Conservation (phyloP, 2,797 vertebrate genomes). For the Thunnus albacares region DNA sequence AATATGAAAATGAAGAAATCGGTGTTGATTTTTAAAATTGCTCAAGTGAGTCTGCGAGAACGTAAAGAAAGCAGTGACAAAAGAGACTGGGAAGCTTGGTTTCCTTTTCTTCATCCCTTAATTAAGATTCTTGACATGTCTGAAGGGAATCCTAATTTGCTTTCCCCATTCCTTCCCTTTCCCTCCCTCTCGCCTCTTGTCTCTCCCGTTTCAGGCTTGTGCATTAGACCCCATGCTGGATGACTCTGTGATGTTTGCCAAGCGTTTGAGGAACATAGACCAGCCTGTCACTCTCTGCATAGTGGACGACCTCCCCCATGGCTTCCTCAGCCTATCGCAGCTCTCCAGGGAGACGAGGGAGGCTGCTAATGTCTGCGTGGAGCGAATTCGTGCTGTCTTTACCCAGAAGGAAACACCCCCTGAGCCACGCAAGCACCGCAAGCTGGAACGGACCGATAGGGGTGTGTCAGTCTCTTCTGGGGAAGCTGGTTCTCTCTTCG, state of each 20-base stretch:
- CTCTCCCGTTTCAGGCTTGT: conserved; percentile 86
- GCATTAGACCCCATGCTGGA: conserved; percentile 95
- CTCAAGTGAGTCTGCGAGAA: conserved; percentile 64
- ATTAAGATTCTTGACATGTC: conserved; percentile 79
- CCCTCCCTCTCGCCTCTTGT: neutral
- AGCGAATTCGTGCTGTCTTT: conserved; percentile 88
- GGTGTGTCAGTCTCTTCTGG: conserved; percentile 45
- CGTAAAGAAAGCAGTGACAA: conserved; percentile 61
- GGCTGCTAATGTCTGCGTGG: conserved; percentile 88
- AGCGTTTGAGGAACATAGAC: conserved; percentile 86
- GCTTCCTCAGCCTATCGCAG: conserved; percentile 93
- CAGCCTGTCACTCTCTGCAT: conserved; percentile 90
- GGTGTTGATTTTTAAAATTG: conserved; percentile 61
- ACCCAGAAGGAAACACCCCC: conserved; percentile 68
- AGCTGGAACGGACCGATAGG: conserved; percentile 85
- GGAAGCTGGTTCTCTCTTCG: conserved; percentile 59
- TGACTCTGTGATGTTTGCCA: conserved; percentile 95
- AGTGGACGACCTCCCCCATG: conserved; percentile 94
- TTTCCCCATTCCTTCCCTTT: conserved; percentile 38
- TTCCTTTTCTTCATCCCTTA: conserved; percentile 59
- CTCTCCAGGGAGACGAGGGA: conserved; percentile 91
- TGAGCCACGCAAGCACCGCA: conserved; percentile 86
- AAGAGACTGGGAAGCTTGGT: conserved; percentile 57
- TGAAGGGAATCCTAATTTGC: conserved; percentile 65
- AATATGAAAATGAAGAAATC: conserved; percentile 53